A percentile compares a stretch with the other conserved stretches of the same genome.
Evolutionary conservation across 2,113 vertebrate species (phyloP).

Genomic region (Lutjanus erythropterus): DNA sequence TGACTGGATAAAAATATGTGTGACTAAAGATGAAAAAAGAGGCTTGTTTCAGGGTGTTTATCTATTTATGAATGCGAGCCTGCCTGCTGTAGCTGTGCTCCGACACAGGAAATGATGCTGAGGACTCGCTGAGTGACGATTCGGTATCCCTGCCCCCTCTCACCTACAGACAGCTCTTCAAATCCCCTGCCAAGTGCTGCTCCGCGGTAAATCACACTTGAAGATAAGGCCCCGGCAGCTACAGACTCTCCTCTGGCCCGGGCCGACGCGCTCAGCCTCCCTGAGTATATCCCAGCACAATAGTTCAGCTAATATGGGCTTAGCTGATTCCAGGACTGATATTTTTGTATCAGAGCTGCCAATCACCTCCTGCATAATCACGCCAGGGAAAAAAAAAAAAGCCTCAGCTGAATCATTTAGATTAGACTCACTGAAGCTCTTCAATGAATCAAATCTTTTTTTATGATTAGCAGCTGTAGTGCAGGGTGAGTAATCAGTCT

Average conservation of each 20-base stretch:
- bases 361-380: constrained; percentile 57
- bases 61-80: constrained; percentile 35
- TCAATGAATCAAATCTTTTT: constrained; percentile 20
- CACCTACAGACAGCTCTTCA: constrained; percentile 49
- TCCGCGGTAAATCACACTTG: constrained; percentile 63
- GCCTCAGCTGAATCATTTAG: constrained; percentile 46
- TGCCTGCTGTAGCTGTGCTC: constrained; percentile 19
- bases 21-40: constrained; percentile 33
- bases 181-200: constrained; percentile 59
- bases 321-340: constrained; percentile 53
- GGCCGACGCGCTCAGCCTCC: constrained; percentile 17
- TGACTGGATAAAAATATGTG: constrained; percentile 3
- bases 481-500: constrained; percentile 12
- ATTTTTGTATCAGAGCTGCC: constrained; percentile 65
- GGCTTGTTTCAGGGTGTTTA: constrained; percentile 18
- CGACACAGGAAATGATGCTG: constrained; percentile 44
- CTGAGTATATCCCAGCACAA: constrained; percentile 47
- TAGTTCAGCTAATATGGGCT: constrained; percentile 62
- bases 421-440: constrained; percentile 48
- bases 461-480: constrained; percentile 31
- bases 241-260: constrained; percentile 33
- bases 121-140: constrained; percentile 49
- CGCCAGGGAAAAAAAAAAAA: neutral
- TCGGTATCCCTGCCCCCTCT: constrained; percentile 26
- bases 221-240: constrained; percentile 63